Evolutionary conservation across 2,888 invertebrate species (phyloP).

Genomic region (Imbricaverruca yamaguchii): DNA sequence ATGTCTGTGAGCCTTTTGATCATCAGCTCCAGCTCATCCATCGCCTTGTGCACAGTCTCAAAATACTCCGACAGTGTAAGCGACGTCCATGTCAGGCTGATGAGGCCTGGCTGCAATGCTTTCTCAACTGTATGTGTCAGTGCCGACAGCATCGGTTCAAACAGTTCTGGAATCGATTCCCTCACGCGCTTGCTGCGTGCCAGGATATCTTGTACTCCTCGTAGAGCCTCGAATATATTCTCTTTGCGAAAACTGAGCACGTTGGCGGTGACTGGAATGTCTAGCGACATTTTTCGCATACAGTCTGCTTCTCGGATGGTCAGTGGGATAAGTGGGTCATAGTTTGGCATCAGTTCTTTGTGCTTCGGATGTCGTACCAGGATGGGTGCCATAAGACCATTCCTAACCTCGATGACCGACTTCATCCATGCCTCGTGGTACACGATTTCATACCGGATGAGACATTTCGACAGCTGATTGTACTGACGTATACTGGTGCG

Average conservation of each 20-base stretch:
- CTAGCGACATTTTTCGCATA: conserved; percentile 66
- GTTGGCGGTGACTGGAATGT: conserved; percentile 66
- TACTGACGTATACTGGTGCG: conserved; percentile 67
- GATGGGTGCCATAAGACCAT: conserved; percentile 59
- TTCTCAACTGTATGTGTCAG: conserved; percentile 60
- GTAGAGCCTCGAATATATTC: conserved; percentile 55
- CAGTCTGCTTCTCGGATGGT: conserved; percentile 70
- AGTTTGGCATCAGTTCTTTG: conserved; percentile 52
- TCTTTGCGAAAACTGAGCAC: conserved; percentile 65
- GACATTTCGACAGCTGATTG: conserved; percentile 68
- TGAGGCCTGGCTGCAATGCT: conserved; percentile 65
- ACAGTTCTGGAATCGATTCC: conserved; percentile 55
- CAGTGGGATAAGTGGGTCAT: conserved; percentile 50
- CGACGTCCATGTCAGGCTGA: conserved; percentile 73
- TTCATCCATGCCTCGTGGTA: conserved; percentile 74
- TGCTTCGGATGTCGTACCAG: conserved; percentile 59
- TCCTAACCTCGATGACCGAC: conserved; percentile 60
- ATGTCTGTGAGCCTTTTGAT: conserved; percentile 56
- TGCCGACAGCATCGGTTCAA: conserved; percentile 58
- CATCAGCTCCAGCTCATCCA: conserved; percentile 53
- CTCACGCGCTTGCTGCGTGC: conserved; percentile 45
- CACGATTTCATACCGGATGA: conserved; percentile 73
- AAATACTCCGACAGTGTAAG: conserved; percentile 60
- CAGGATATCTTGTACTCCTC: conserved; percentile 54
- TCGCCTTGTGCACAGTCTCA: conserved; percentile 48